A percentile compares a stretch with the other conserved stretches of the same genome.
Conservation (phyloP, 2,888 invertebrate genomes). For the Eilema sororculum region DNA sequence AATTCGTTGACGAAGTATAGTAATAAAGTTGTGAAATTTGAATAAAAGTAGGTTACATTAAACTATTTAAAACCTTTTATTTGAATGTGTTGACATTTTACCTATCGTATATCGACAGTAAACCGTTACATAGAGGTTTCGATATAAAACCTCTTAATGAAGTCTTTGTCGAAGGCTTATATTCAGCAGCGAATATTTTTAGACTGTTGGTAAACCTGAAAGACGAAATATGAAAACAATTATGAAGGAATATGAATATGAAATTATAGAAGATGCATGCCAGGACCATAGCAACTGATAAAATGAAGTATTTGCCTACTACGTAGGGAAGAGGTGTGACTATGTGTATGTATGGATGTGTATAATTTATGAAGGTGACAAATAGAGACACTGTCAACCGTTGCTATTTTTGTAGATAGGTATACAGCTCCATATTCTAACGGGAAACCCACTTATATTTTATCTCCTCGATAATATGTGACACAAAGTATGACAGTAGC, state of each 20-base stretch:
- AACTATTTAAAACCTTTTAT: neutral
- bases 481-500: neutral
- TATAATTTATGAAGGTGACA: too few species aligned
- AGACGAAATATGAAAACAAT: neutral
- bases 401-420: neutral
- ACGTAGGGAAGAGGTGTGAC: too few species aligned
- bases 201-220: neutral
- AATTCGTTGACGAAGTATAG: constrained; percentile 5
- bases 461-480: neutral
- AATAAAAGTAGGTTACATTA: neutral
- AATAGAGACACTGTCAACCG: neutral
- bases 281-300: too few species aligned
- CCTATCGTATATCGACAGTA: neutral
- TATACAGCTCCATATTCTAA: too few species aligned
- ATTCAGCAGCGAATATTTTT: neutral
- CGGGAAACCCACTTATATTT: too few species aligned
- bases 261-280: too few species aligned
- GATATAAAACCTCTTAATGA: neutral
- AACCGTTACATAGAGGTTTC: neutral
- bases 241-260: too few species aligned
- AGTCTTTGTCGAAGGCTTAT: neutral
- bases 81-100: neutral
- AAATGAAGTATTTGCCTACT: too few species aligned
- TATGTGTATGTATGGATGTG: too few species aligned
- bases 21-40: constrained; percentile 6